These are phyloP conservation scores for Mesaphorura yosii DNA, from an alignment of 1,140 invertebrate species.

Conservation along the genomic window DNA sequence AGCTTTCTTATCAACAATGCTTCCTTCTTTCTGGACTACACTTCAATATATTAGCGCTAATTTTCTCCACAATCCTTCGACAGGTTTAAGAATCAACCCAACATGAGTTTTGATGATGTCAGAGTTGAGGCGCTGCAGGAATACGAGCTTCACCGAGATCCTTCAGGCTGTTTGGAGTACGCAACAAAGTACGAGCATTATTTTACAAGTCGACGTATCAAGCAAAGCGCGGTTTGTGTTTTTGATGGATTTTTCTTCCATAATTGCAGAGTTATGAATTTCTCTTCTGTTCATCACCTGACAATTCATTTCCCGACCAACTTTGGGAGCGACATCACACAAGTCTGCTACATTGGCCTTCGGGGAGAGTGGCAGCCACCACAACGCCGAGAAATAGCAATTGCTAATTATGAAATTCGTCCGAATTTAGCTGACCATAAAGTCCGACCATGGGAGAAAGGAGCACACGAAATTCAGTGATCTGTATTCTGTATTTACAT, in stretches of 20 bases:
- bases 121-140: conserved; percentile 65
- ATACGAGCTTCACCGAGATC: conserved; percentile 74
- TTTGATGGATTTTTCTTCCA: not conserved
- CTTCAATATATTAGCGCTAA: not conserved
- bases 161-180: conserved; percentile 70
- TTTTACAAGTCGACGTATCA: not conserved
- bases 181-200: conserved; percentile 72
- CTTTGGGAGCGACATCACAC: conserved; percentile 69
- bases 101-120: conserved; percentile 88
- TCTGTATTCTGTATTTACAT: conserved; percentile 3
- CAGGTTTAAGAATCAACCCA: conserved; percentile 81
- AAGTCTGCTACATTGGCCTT: conserved; percentile 89
- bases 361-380: conserved; percentile 77
- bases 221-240: no score
- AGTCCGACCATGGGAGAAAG: conserved; percentile 50
- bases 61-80: conserved; percentile 26
- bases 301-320: conserved; percentile 79
- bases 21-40: not conserved
- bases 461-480: conserved; percentile 47
- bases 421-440: conserved; percentile 77
- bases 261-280: conserved; percentile 63
- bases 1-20: conserved; percentile 36
- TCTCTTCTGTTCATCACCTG: conserved; percentile 75
- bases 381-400: conserved; percentile 74
- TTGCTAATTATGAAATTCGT: conserved; percentile 74